phyloP scores from a whole-genome alignment of 2,113 vertebrate species.

The Petrocephalus zakoni region DNA sequence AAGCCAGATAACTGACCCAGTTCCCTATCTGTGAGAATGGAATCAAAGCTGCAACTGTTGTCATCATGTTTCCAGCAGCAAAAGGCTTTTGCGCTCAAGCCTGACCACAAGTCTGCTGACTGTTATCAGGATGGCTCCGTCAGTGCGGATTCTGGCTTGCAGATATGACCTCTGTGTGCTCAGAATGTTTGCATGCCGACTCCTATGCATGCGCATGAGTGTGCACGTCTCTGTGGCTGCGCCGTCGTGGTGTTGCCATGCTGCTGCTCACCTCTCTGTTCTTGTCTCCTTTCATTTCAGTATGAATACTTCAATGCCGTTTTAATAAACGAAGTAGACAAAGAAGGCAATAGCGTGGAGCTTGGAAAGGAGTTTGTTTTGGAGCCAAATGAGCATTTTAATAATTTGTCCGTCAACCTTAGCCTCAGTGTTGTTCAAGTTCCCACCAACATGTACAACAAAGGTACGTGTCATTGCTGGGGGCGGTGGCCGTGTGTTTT shows the following conservation, averaged over 20 bases:
- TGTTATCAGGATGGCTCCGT: neutral
- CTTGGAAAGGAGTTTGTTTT: constrained; percentile 91
- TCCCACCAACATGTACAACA: constrained; percentile 98
- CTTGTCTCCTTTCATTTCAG: constrained; percentile 56
- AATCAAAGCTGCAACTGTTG: neutral
- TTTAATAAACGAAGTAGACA: constrained; percentile 88
- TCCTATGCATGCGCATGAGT: neutral
- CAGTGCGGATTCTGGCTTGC: neutral
- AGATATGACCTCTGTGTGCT: neutral
- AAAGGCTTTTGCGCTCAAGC: neutral
- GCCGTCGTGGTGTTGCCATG: neutral
- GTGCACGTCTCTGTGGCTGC: neutral
- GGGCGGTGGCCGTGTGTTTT: neutral
- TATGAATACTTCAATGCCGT: constrained; percentile 99
- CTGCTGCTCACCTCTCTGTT: constrained; percentile 1
- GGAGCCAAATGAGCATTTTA: constrained; percentile 96
- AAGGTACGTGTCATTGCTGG: constrained; percentile 57
- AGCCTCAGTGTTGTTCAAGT: constrained; percentile 96
- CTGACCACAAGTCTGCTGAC: neutral
- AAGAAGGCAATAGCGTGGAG: constrained; percentile 85
- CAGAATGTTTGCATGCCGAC: neutral
- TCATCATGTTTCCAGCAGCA: neutral
- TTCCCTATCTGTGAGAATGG: neutral
- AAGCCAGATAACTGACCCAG: constrained; percentile 1
- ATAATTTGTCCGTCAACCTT: constrained; percentile 94